Conservation (phyloP, 2,888 invertebrate species). For the Xestia ashworthii region DNA sequence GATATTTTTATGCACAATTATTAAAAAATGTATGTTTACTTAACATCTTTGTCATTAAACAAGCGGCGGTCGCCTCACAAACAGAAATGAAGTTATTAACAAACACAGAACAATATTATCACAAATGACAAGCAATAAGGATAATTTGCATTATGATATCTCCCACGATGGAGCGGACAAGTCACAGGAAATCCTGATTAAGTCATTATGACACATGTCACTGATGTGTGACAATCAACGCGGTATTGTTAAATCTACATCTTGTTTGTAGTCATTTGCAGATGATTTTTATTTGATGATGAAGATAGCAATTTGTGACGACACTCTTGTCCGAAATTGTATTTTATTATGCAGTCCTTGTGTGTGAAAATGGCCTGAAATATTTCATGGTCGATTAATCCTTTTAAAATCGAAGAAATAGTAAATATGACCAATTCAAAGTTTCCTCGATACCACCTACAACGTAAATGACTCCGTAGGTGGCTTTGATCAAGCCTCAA, state of each 20-base stretch:
- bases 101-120: slow-evolving; percentile 40
- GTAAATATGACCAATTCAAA: background rate
- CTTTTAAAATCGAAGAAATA: background rate
- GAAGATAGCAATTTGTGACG: background rate
- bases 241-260: slow-evolving; percentile 52
- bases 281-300: background rate
- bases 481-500: slow-evolving; percentile 58
- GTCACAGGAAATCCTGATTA: slow-evolving; percentile 78
- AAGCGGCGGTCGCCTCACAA: slow-evolving; percentile 9
- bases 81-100: slow-evolving; percentile 36
- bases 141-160: slow-evolving; percentile 47
- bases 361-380: background rate
- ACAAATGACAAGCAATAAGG: slow-evolving; percentile 58
- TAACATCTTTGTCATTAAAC: background rate
- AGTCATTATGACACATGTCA: slow-evolving; percentile 72
- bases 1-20: background rate
- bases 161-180: slow-evolving; percentile 19
- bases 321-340: background rate
- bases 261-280: slow-evolving; percentile 27
- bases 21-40: too few species aligned
- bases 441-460: slow-evolving; percentile 43
- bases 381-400: background rate
- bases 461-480: slow-evolving; percentile 56
- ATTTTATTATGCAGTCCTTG: background rate
- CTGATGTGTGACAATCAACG: slow-evolving; percentile 73